Conservation (phyloP, 2,113 vertebrate species). For the Ciconia stormi region DNA sequence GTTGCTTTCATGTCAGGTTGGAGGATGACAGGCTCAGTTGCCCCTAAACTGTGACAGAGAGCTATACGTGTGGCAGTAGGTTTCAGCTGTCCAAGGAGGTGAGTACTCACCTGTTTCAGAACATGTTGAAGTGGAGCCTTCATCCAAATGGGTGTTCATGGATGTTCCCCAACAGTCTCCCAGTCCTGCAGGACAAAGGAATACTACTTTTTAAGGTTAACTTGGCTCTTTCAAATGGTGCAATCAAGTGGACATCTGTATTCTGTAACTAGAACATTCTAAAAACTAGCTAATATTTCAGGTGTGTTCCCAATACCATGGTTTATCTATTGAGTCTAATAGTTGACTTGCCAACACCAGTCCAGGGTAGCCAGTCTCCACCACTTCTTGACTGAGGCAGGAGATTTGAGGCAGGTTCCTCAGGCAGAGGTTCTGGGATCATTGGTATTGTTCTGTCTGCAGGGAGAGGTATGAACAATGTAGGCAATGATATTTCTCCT, state of each 20-base stretch:
- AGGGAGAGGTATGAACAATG: background rate
- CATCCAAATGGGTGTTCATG: background rate
- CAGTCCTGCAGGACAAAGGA: background rate
- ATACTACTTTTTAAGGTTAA: background rate
- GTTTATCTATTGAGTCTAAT: background rate
- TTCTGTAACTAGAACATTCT: background rate
- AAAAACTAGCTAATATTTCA: background rate
- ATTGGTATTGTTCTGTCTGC: background rate
- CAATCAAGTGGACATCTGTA: background rate
- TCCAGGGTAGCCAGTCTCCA: background rate
- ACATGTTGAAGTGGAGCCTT: background rate
- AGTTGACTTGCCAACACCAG: background rate
- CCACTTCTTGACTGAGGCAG: background rate
- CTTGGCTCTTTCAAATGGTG: background rate
- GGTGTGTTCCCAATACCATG: background rate
- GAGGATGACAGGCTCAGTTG: background rate
- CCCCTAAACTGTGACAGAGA: background rate
- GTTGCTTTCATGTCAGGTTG: background rate
- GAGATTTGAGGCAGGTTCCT: background rate
- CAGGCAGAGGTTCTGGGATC: background rate
- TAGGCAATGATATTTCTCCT: background rate
- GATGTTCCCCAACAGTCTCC: background rate
- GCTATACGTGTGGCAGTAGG: accelerated
- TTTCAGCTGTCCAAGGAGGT: background rate
- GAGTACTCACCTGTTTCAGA: background rate